Conservation (phyloP, 2,888 invertebrate species). For the Endomychus coccineus region DNA sequence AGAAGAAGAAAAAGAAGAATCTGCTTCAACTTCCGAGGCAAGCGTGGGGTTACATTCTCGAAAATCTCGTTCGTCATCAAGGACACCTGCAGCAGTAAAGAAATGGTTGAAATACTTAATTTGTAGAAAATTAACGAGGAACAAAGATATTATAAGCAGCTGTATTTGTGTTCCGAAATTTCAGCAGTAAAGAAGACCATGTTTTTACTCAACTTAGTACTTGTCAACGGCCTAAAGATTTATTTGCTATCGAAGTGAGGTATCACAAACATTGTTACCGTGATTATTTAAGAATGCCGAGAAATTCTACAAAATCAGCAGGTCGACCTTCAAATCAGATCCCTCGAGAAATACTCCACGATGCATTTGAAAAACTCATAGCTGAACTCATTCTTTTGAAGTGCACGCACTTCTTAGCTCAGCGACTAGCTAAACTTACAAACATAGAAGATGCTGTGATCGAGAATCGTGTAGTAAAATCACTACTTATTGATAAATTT, state of each 20-base stretch:
- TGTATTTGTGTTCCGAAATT: slow-evolving; percentile 23
- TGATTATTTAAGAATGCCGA: slow-evolving; percentile 23
- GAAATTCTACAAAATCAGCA: slow-evolving; percentile 16
- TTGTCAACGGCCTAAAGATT: slow-evolving; percentile 26
- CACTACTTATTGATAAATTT: slow-evolving; percentile 28
- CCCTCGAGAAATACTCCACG: slow-evolving; percentile 19
- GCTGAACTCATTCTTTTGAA: slow-evolving; percentile 22
- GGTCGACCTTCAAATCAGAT: too few relatives aligned
- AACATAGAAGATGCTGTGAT: slow-evolving; percentile 15
- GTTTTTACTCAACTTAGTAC: slow-evolving; percentile 24
- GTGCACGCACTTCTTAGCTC: slow-evolving; percentile 19
- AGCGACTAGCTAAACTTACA: slow-evolving; percentile 20
- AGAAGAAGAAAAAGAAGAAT: slow-evolving; percentile 12
- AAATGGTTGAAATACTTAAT: slow-evolving; percentile 21
- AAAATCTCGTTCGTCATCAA: slow-evolving; percentile 19
- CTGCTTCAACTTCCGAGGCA: slow-evolving; percentile 9
- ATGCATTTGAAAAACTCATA: slow-evolving; percentile 24
- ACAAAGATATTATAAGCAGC: slow-evolving; percentile 20
- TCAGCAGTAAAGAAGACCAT: slow-evolving; percentile 24
- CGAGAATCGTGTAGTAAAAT: slow-evolving; percentile 21
- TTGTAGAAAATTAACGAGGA: slow-evolving; percentile 19
- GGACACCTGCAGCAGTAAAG: slow-evolving; percentile 12
- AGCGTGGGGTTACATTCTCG: slow-evolving; percentile 7
- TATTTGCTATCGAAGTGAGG: slow-evolving; percentile 28
- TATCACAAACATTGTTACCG: slow-evolving; percentile 25